These are phyloP conservation scores for Eira barbara DNA, from an alignment of 2,113 vertebrate genomes.

Conservation along the genomic window DNA sequence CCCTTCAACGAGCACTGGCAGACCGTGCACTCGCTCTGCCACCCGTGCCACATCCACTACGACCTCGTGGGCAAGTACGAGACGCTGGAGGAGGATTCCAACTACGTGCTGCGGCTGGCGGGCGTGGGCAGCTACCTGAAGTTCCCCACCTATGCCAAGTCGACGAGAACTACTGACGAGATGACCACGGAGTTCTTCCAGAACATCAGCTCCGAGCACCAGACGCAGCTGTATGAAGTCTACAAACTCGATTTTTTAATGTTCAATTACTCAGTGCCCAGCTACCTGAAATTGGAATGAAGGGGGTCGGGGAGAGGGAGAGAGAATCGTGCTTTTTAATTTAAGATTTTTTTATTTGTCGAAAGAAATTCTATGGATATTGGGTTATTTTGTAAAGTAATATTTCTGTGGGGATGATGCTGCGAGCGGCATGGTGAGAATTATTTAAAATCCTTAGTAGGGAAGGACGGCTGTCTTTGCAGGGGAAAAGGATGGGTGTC, in stretches of 20 bases:
- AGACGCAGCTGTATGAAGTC: slow-evolving; percentile 93
- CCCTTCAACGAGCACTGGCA: slow-evolving; percentile 99
- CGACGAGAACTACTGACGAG: slow-evolving; percentile 97
- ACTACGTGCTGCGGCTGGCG: slow-evolving; percentile 91
- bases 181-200: slow-evolving; percentile 99
- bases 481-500: slow-evolving; percentile 75
- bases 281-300: slow-evolving; percentile 95
- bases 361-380: slow-evolving; percentile 85
- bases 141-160: slow-evolving; percentile 97
- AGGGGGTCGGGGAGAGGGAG: slow-evolving; percentile 63
- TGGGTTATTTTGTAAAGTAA: slow-evolving; percentile 92
- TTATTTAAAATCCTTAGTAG: slow-evolving; percentile 91
- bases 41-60: slow-evolving; percentile 98
- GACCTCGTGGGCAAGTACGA: slow-evolving; percentile 98
- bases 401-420: slow-evolving; percentile 87
- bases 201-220: slow-evolving; percentile 96
- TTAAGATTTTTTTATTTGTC: slow-evolving; percentile 90
- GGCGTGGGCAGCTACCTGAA: slow-evolving; percentile 90
- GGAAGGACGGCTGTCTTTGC: slow-evolving; percentile 83
- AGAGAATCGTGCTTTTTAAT: slow-evolving; percentile 82
- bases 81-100: slow-evolving; percentile 95
- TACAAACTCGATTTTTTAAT: slow-evolving; percentile 99
- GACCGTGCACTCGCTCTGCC: slow-evolving; percentile 95
- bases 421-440: slow-evolving; percentile 94
- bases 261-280: slow-evolving; percentile 98